Percentiles rank a stretch among this genome's conserved stretches.
Evolutionary conservation across 2,113 vertebrate genomes (phyloP).

Genomic region (Indicator maculatus): DNA sequence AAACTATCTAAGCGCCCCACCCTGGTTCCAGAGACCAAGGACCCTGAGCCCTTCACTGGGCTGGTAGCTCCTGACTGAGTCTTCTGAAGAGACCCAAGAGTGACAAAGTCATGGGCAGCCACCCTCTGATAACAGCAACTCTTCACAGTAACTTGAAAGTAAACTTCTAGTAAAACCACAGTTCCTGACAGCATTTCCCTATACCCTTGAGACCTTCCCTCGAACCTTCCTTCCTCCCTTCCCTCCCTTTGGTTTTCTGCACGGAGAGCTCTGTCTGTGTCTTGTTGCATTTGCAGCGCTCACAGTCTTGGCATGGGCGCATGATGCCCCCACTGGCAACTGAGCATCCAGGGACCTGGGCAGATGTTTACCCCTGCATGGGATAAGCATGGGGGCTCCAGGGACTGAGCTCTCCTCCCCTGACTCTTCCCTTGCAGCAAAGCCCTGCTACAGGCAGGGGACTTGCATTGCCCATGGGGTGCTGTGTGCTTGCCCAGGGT

Average conservation of each 20-base stretch:
- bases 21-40: not conserved
- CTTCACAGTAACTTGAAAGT: not conserved
- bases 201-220: not conserved
- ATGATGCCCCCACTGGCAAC: not conserved
- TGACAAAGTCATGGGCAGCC: not conserved
- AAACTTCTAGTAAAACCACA: not conserved
- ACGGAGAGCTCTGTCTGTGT: not conserved
- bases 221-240: not conserved
- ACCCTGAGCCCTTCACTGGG: not conserved
- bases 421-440: not conserved
- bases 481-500: constrained; percentile 20
- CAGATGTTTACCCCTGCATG: not conserved
- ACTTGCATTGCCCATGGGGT: not conserved
- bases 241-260: not conserved
- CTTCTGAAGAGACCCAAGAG: not conserved
- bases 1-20: not conserved
- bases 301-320: not conserved
- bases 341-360: not conserved
- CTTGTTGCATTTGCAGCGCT: not conserved
- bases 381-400: not conserved
- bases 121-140: not conserved
- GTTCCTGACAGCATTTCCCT: not conserved
- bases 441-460: constrained; percentile 18
- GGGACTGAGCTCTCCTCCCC: not conserved
- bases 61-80: not conserved